These are phyloP conservation scores for Branchinecta lindahli DNA, from an alignment of 1,140 invertebrate genomes.

Conservation along the genomic window DNA sequence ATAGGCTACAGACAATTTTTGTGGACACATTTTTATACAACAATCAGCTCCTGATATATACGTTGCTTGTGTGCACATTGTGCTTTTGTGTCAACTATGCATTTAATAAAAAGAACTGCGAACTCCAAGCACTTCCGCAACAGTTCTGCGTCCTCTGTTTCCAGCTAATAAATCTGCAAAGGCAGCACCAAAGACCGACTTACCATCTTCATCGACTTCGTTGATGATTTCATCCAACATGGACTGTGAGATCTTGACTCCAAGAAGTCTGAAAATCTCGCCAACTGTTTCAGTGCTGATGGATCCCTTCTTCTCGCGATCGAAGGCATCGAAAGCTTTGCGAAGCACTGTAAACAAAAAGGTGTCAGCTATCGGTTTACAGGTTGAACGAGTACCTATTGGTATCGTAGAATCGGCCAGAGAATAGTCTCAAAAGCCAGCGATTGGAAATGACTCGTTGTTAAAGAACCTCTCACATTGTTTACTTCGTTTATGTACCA, in stretches of 20 bases:
- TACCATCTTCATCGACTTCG: slow-evolving; percentile 40
- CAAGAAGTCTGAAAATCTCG: slow-evolving; percentile 39
- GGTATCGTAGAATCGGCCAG: too few relatives aligned
- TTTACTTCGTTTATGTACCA: too few relatives aligned
- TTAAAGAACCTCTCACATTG: slow-evolving; percentile 8
- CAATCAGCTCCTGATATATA: too few relatives aligned
- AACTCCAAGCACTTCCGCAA: too few relatives aligned
- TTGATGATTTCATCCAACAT: slow-evolving; percentile 38
- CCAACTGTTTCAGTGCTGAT: slow-evolving; percentile 40
- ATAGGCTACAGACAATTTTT: too few relatives aligned
- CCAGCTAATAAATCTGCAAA: not conserved
- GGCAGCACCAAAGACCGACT: not conserved
- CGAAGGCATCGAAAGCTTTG: slow-evolving; percentile 42
- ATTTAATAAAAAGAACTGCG: too few relatives aligned
- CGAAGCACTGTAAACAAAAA: slow-evolving; percentile 29
- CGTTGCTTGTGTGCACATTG: too few relatives aligned
- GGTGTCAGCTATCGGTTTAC: too few relatives aligned
- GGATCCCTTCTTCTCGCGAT: slow-evolving; percentile 38
- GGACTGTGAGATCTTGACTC: slow-evolving; percentile 39
- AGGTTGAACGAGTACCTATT: too few relatives aligned
- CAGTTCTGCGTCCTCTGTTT: too few relatives aligned
- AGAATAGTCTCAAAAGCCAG: slow-evolving; percentile 29
- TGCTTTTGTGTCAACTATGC: too few relatives aligned
- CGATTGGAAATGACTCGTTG: slow-evolving; percentile 14
- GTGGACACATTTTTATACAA: too few relatives aligned